Evolutionary conservation across 2,113 vertebrate genomes (phyloP), one percentile per base, ranked within the genome.

Genomic region (Kobus ellipsiprymnus): DNA sequence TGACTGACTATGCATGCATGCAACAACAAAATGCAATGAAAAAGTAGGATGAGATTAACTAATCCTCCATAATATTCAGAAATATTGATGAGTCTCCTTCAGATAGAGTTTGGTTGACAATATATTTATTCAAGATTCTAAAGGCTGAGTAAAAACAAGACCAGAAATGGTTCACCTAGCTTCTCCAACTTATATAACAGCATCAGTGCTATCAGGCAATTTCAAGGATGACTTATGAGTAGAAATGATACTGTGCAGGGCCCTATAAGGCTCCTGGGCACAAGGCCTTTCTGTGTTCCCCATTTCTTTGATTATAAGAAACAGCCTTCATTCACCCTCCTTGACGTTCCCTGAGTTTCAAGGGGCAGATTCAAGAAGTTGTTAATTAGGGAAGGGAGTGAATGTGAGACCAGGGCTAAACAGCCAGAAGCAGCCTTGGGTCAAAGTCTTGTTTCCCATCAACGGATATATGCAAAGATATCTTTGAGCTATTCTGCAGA

Each of bases 61-160:
- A 52, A 90, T 46, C 78, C 3, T n/a, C 6, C 40, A 71, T 55
- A n/a, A 91, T 44, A 86, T 50, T 92, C n/a, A 78, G 7, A 91
- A 95, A 87, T 33, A 90, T 3, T 80, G 25, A 71, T 82, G 2
- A 52, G 46, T 55, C 33, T 80, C 54, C 78, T 94, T 96, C 17
- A 71, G n/a, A 80, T 54, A 90, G 2, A 81, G 85, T 91, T 77
- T 91, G 50, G 21, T 85, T 83, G 48, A n/a, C 57, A 91, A 84
- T 21, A 62, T 44, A 83, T 52, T 84, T 74, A 89, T 17, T 4
- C 10, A 78, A 27, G 25, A 91, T 93, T 97, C 29, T n/a, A 94
- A 81, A 81, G 50, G 8, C 27, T 90, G 5, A 54, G 11, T 90
- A 80, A 86, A 93, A 97, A 87, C n/a, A 95, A 90, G 89, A 94